phyloP scores from a whole-genome alignment of 2,113 vertebrate species.

The Porphyrio hochstetteri region DNA sequence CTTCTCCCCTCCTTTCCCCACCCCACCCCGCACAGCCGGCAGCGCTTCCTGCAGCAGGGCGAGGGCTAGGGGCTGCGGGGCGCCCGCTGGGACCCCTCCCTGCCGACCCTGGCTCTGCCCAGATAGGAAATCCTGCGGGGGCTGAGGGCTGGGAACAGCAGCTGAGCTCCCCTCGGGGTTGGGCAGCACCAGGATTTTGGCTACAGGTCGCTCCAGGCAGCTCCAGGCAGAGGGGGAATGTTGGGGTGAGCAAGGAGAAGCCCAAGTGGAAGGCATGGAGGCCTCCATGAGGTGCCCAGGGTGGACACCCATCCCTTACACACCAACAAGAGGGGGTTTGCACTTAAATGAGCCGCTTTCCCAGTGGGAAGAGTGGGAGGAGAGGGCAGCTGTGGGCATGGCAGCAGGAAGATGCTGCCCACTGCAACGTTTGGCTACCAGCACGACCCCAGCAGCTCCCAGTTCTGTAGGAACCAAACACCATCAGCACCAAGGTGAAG shows the following conservation, averaged over 20 bases:
- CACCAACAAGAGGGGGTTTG: neutral
- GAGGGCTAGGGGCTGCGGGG: constrained; percentile 31
- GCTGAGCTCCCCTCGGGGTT: neutral
- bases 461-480: neutral
- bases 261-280: neutral
- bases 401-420: neutral
- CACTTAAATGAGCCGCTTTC: neutral
- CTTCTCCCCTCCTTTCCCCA: constrained; percentile 14
- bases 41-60: constrained; percentile 38
- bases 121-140: constrained; percentile 52
- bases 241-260: neutral
- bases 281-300: fast-evolving
- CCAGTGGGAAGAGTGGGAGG: neutral
- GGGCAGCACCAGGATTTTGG: neutral
- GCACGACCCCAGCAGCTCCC: neutral
- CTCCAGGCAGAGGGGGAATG: neutral
- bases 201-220: neutral
- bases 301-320: neutral
- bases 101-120: neutral
- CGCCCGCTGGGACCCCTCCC: neutral
- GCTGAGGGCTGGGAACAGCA: neutral
- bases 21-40: neutral
- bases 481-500: neutral
- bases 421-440: fast-evolving
- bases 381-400: fast-evolving